Base-by-base conservation (phyloP, 1,140 invertebrate species). In the Homalodisca vitripennis region DNA sequence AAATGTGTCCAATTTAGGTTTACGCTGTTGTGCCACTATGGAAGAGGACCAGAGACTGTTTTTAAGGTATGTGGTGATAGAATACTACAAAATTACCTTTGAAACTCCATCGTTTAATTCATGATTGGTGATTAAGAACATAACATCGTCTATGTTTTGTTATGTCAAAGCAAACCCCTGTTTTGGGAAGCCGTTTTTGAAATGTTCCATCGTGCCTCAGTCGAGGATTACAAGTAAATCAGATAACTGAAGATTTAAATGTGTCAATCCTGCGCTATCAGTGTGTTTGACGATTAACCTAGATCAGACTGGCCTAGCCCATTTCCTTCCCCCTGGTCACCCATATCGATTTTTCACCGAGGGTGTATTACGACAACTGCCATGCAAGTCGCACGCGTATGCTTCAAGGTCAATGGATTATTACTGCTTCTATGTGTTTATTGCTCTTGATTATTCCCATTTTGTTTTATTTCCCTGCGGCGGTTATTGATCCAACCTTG, bases 1-100 rank as follows among this genome's bases (percentile, higher is more conserved):
- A 60, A 60, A 27, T 60, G 55, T 60, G 55, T 60, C 55, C 26
- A 60, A 60, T 60, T 60, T 60, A 60, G 55, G 55, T 22, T 60
- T 60, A 26, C 24, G 55, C 55, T 13, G 14, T 60, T 27, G 55
- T 60, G 55, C 10, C 55, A 60, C 55, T 2, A 60, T 60, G 55
- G 22, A 60, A 3, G 14, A 27, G 14, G 26, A 3, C 55, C 24
- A 6, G 10, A n/a, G 22, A 60, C 14, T 27, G 55, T 26, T 26
- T 27, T 30, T 60, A 12, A 60, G 55, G 55, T 60, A 60, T 30
- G 55, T 60, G 14, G 10, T 27, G 26, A 2, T 60, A 6, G 1
- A 27, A 27, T 12, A 27, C 24, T 13, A 12, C n/a, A 27, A 22
- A 60, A 60, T 30, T 26, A 60, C 26, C 3, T 24, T 27, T 60